Evolutionary conservation across 2,888 invertebrate species (phyloP).

Genomic region (Eupithecia insigniata): DNA sequence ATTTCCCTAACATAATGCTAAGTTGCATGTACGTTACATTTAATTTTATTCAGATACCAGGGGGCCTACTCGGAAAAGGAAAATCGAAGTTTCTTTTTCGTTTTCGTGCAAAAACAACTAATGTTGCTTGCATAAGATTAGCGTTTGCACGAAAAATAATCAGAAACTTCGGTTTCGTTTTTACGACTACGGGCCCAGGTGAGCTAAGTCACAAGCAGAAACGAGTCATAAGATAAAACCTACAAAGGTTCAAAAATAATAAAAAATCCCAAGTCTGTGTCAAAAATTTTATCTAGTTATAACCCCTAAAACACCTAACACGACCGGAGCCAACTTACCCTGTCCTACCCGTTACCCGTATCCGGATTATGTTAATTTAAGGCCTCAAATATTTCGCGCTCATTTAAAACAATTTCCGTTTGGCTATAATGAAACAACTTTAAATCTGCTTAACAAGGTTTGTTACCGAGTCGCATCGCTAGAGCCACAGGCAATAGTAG

Average conservation of each 20-base stretch:
- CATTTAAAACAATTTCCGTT: conserved; percentile 73
- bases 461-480: conserved; percentile 31
- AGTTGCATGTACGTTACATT: neutral
- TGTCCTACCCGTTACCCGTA: conserved; percentile 34
- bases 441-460: conserved; percentile 44
- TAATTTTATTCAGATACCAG: neutral
- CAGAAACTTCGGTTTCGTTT: too few relatives aligned
- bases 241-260: neutral
- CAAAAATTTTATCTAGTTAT: neutral
- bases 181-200: too few relatives aligned
- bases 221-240: neutral
- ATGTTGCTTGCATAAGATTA: too few relatives aligned
- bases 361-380: conserved; percentile 74
- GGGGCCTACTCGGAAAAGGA: too few relatives aligned
- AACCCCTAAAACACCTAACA: conserved; percentile 16
- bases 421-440: conserved; percentile 47
- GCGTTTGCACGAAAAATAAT: too few relatives aligned
- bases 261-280: too few relatives aligned
- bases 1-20: neutral
- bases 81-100: too few relatives aligned
- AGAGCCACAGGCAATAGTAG: conserved; percentile 16
- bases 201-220: neutral
- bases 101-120: too few relatives aligned
- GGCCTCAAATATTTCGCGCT: conserved; percentile 70
- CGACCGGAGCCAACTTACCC: conserved; percentile 14